phyloP scores from a whole-genome alignment of 2,797 vertebrate genomes.

The Erpetoichthys calabaricus region DNA sequence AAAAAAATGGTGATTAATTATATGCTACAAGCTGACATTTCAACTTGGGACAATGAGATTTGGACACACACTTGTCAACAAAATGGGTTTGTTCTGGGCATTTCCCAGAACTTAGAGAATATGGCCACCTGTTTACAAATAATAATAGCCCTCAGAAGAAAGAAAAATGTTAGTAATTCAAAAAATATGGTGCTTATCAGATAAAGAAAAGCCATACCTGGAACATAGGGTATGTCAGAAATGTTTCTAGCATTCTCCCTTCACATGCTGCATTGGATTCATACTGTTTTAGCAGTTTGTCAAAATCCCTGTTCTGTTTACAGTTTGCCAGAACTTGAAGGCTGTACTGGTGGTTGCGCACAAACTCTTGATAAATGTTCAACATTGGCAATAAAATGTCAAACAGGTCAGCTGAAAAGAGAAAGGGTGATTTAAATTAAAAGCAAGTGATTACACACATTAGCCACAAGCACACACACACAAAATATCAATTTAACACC shows the following conservation, averaged over 20 bases:
- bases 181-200: too few relatives aligned
- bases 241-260: conserved; percentile 92
- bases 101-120: too few relatives aligned
- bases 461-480: too few relatives aligned
- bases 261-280: conserved; percentile 92
- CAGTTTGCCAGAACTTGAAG: conserved; percentile 96
- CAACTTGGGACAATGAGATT: too few relatives aligned
- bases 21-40: too few relatives aligned
- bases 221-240: conserved; percentile 97
- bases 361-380: conserved; percentile 99
- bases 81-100: too few relatives aligned
- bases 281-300: conserved; percentile 96
- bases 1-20: too few relatives aligned
- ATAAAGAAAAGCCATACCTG: conserved; percentile 52
- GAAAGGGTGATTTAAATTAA: conserved; percentile 10
- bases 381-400: conserved; percentile 97
- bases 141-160: background rate
- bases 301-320: conserved; percentile 97
- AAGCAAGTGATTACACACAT: conserved; percentile 1
- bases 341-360: conserved; percentile 96
- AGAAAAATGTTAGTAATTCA: background rate
- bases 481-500: background rate
- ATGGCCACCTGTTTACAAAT: too few relatives aligned
- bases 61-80: too few relatives aligned
- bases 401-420: conserved; percentile 81